Evolutionary conservation across 2,113 vertebrate genomes (phyloP).

Genomic region (Esox niger): DNA sequence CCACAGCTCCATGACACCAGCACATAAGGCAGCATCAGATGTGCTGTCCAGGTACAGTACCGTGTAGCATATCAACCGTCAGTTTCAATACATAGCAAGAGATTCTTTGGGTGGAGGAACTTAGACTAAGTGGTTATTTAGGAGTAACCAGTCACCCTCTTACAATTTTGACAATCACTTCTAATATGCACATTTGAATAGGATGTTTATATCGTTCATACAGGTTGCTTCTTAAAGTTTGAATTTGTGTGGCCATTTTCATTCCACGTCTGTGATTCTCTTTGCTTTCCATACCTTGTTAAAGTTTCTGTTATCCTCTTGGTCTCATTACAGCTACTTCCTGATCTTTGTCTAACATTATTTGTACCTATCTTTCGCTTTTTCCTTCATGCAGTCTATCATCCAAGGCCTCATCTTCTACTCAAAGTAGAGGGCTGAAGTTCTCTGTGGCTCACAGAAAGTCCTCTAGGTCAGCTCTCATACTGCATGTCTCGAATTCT

Average conservation of each 20-base stretch:
- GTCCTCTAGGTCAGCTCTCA: background rate
- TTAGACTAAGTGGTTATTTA: no score
- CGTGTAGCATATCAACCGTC: background rate
- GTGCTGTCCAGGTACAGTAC: constrained; percentile 84
- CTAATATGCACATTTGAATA: no score
- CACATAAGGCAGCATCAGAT: constrained; percentile 76
- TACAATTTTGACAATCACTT: no score
- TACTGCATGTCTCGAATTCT: no score
- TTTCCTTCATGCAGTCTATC: background rate
- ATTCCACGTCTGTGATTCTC: no score
- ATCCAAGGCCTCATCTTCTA: background rate
- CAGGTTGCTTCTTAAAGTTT: no score
- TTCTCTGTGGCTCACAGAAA: constrained; percentile 10
- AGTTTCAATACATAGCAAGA: no score
- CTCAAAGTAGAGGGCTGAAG: background rate
- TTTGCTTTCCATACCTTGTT: constrained; percentile 3
- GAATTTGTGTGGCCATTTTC: no score
- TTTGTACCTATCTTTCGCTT: background rate
- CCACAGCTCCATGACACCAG: constrained; percentile 55
- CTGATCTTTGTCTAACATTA: background rate
- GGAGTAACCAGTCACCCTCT: no score
- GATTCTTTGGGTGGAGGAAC: no score
- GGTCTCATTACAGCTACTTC: background rate
- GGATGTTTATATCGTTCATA: no score
- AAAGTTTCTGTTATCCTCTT: constrained; percentile 2